A percentile compares a stretch with the other conserved stretches of the same genome.
Conservation (phyloP, 2,113 vertebrate species). For the Brachyistius frenatus region DNA sequence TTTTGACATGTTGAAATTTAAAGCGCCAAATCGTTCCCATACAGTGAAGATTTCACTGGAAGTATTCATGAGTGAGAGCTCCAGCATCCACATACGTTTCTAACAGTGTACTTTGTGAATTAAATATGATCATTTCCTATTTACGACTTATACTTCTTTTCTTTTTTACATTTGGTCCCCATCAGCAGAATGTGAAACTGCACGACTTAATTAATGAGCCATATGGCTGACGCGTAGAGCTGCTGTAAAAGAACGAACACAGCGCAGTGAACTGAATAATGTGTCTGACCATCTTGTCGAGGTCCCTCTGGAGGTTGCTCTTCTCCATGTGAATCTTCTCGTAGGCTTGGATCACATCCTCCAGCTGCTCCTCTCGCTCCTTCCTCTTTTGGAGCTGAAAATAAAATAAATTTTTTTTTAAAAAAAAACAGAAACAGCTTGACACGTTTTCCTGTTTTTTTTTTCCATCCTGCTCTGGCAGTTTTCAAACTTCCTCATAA, state of each 20-base stretch:
- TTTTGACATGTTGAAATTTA: too few relatives aligned
- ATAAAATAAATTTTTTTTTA: background rate
- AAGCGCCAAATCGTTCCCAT: too few relatives aligned
- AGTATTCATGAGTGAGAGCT: too few relatives aligned
- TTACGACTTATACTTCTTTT: background rate
- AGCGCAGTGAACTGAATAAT: background rate
- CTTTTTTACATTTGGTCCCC: background rate
- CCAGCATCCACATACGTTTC: too few relatives aligned
- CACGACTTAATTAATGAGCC: constrained; percentile 10
- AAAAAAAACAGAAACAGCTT: background rate
- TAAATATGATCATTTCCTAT: too few relatives aligned
- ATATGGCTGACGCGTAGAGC: constrained; percentile 5
- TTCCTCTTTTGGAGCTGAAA: constrained; percentile 94
- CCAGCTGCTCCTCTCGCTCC: constrained; percentile 95
- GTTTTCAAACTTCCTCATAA: constrained; percentile 44
- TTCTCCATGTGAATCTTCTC: constrained; percentile 99
- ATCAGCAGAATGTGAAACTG: background rate
- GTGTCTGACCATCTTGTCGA: constrained; percentile 92
- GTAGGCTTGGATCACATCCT: constrained; percentile 97
- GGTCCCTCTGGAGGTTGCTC: constrained; percentile 92
- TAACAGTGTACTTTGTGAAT: too few relatives aligned
- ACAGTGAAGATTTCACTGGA: too few relatives aligned
- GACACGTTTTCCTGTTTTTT: constrained; percentile 10
- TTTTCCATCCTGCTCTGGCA: constrained; percentile 8
- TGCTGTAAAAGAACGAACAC: background rate